These are phyloP conservation scores for Rutpela maculata DNA, from an alignment of 2,888 invertebrate species.

Conservation along the genomic window DNA sequence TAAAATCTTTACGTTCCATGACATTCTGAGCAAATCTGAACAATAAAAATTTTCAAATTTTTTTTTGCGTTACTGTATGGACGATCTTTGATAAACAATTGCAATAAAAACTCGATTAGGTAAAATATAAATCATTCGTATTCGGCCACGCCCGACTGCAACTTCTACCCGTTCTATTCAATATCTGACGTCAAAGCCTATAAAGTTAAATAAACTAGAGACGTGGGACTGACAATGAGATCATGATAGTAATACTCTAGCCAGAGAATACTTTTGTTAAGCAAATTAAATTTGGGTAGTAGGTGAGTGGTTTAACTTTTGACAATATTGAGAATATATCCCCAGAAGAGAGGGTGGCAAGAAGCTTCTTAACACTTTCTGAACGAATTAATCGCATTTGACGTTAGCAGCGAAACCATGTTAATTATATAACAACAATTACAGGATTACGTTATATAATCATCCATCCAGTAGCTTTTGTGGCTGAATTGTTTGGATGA, in stretches of 20 bases:
- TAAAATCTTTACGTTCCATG: too few species aligned
- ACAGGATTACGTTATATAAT: slow-evolving; percentile 27
- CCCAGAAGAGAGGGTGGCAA: neutral
- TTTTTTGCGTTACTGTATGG: too few species aligned
- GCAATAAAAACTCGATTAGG: too few species aligned
- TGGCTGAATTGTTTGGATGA: slow-evolving; percentile 36
- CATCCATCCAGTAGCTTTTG: slow-evolving; percentile 32
- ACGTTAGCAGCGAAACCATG: slow-evolving; percentile 20
- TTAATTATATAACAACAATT: slow-evolving; percentile 34
- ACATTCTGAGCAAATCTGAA: too few species aligned
- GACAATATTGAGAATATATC: neutral
- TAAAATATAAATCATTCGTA: too few species aligned
- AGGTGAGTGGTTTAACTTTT: slow-evolving; percentile 1
- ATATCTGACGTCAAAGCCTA: neutral
- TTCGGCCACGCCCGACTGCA: too few species aligned
- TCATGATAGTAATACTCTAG: neutral
- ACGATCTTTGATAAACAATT: too few species aligned
- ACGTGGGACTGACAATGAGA: neutral
- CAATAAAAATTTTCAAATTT: too few species aligned
- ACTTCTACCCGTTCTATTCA: too few species aligned
- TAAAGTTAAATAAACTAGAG: neutral
- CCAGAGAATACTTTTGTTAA: neutral
- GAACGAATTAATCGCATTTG: slow-evolving; percentile 34
- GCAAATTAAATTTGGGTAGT: neutral
- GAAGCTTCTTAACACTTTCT: slow-evolving; percentile 5